A percentile compares a stretch with the other conserved stretches of the same genome.
These are phyloP conservation scores for Balearica regulorum DNA, from an alignment of 2,797 vertebrate genomes.

Conservation along the genomic window DNA sequence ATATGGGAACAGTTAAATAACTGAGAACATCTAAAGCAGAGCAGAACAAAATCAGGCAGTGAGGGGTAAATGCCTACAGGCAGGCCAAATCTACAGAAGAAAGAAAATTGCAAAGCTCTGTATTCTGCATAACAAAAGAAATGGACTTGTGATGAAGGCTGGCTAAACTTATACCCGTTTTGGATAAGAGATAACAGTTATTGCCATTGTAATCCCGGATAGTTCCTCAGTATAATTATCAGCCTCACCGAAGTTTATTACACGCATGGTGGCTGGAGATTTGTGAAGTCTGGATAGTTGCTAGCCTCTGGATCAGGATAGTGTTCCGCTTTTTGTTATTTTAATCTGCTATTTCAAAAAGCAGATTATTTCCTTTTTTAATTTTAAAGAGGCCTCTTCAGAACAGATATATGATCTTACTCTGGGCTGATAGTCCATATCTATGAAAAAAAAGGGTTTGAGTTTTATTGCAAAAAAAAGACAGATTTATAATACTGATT, in stretches of 20 bases:
- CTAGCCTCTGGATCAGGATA: neutral
- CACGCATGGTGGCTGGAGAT: neutral
- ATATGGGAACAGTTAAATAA: conserved; percentile 44
- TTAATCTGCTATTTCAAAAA: conserved; percentile 33
- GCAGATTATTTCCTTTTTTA: conserved; percentile 40
- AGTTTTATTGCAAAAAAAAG: neutral
- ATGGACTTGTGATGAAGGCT: neutral
- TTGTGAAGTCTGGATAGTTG: neutral
- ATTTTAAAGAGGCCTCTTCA: conserved; percentile 24
- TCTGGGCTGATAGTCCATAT: neutral
- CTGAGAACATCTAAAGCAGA: conserved; percentile 36
- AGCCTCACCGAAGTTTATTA: neutral
- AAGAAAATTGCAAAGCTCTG: neutral
- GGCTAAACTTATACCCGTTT: neutral
- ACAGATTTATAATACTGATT: conserved; percentile 25
- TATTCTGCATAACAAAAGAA: conserved; percentile 33
- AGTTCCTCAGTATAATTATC: conserved; percentile 19
- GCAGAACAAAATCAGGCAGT: conserved; percentile 42
- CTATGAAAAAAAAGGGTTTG: neutral
- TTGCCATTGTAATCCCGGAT: conserved; percentile 27
- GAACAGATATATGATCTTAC: neutral
- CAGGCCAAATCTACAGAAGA: neutral
- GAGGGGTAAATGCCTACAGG: conserved; percentile 44
- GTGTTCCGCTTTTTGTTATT: neutral
- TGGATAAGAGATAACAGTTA: conserved; percentile 14